These are phyloP conservation scores for Sporophila hypoxantha DNA, from an alignment of 2,113 vertebrate genomes.

Conservation along the genomic window DNA sequence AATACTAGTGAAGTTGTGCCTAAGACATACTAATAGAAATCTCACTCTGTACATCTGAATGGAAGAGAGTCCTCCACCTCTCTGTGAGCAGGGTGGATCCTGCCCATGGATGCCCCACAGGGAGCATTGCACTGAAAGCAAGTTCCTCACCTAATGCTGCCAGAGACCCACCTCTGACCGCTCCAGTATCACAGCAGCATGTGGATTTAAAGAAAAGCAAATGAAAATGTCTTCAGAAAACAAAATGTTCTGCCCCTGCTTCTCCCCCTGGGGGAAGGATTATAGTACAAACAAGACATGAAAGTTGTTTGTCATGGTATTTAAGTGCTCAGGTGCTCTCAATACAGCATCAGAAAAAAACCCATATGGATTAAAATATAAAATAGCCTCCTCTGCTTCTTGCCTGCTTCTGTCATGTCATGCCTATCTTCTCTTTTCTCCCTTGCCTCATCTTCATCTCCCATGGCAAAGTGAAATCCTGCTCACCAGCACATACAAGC, in stretches of 20 bases:
- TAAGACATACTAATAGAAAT: background rate
- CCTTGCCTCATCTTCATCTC: background rate
- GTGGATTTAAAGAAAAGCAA: background rate
- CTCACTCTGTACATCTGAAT: background rate
- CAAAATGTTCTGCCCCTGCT: background rate
- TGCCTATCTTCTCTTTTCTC: background rate
- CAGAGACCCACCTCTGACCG: background rate
- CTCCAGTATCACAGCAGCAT: background rate
- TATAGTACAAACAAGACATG: background rate
- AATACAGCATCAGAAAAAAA: background rate
- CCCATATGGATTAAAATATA: background rate
- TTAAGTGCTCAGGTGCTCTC: background rate
- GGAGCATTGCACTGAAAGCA: rapidly evolving
- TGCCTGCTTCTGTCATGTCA: background rate
- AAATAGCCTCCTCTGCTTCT: background rate
- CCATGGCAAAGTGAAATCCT: background rate
- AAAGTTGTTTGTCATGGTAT: background rate
- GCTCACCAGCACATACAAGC: background rate
- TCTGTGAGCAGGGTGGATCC: background rate
- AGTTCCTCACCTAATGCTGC: background rate
- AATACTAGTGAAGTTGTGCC: background rate
- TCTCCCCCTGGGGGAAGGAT: background rate
- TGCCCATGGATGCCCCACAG: rapidly evolving
- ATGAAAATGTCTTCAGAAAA: background rate
- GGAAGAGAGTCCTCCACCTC: background rate